Evolutionary conservation across 2,888 invertebrate genomes (phyloP), one percentile per base, ranked within the genome.

Genomic region (Tetanocera ferruginea): DNA sequence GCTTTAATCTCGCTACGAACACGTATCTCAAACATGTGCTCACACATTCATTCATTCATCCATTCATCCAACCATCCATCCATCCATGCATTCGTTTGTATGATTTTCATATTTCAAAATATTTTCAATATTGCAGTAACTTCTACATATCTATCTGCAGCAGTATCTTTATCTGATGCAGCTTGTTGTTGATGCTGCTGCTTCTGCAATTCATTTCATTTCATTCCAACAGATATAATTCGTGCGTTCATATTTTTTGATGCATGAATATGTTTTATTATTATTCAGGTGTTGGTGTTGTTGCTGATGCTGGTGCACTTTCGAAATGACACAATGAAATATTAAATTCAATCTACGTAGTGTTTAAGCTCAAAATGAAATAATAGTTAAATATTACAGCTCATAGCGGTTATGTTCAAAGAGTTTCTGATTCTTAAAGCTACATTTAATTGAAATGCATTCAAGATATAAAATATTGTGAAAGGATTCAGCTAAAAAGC

Each of bases 81-180:
- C 25, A 60, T 31, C 31, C 64, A 31, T 64, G 3, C 11, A n/a
- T 57, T 72, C 57, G 43, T 28, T 74, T 51, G 37, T n/a, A 11
- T n/a, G 82, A 81, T 83, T 78, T 81, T 84, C 84, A 82, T 85
- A 82, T 83, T 84, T 82, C 84, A 79, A 78, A 81, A 84, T 86
- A 82, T 84, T 84, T 83, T 83, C 83, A 83, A 84, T 84, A 82
- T 85, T 84, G 83, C 83, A 83, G 79, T 82, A 82, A 81, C 84
- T 62, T 82, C 79, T 81, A 80, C 23, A 81, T 81, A 83, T 85
- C 83, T 70, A 78, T n/a, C 51, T 23, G 64, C 31, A 8, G n/a
- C n/a, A 37, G 43, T 55, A 69, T 73, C 55, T 67, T 43, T 34
- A 52, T 71, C 28, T 19, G 67, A 51, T 70, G 49, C 60, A 52